Conservation (phyloP, 2,797 vertebrate genomes). For the Tokudaia tokunoshimensis region DNA sequence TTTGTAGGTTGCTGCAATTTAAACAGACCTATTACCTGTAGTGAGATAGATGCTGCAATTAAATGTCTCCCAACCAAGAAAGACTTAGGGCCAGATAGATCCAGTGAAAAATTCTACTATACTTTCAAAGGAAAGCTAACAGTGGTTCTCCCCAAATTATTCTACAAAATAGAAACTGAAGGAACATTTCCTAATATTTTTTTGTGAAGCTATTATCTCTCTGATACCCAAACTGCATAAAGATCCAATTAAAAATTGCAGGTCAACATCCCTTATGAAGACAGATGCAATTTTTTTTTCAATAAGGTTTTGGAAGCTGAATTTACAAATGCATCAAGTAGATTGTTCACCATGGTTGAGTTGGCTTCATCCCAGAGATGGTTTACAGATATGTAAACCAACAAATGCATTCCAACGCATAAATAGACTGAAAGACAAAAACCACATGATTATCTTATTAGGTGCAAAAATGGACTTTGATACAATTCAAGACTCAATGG, state of each 20-base stretch:
- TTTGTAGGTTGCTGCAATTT: neutral
- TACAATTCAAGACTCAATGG: neutral
- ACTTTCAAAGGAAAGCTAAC: neutral
- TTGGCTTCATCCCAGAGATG: neutral
- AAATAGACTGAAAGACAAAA: neutral
- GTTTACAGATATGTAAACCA: neutral
- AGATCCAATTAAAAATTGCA: neutral
- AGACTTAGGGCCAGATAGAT: neutral
- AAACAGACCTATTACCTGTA: neutral
- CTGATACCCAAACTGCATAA: neutral
- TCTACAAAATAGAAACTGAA: neutral
- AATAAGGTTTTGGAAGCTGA: neutral
- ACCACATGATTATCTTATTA: neutral
- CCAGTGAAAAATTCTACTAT: neutral
- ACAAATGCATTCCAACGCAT: neutral
- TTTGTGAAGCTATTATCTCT: neutral
- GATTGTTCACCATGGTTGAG: neutral
- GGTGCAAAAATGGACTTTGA: neutral
- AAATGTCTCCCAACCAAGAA: neutral
- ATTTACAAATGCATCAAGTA: neutral
- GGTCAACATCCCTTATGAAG: neutral
- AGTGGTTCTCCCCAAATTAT: neutral
- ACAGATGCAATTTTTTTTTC: neutral
- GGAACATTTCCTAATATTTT: neutral
- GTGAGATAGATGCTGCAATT: neutral